Percentiles rank a stretch among this genome's conserved stretches.
Evolutionary conservation across 2,888 invertebrate species (phyloP).

Genomic region (Deilephila elpenor): DNA sequence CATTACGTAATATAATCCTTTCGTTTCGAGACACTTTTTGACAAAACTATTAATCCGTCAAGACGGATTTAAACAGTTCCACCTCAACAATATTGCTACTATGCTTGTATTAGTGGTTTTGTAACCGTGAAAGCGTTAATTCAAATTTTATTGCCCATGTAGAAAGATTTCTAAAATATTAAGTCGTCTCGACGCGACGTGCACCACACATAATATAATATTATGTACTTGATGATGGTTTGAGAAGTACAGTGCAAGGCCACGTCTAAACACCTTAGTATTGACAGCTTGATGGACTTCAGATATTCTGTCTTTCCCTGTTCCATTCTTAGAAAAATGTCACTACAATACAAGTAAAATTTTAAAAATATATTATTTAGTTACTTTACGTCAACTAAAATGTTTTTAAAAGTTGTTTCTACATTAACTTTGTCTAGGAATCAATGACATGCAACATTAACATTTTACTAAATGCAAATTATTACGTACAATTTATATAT

Average conservation of each 20-base stretch:
- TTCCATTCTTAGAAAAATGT: too few species aligned
- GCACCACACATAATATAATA: background rate
- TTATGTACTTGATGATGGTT: background rate
- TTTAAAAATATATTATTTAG: too few species aligned
- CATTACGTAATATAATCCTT: background rate
- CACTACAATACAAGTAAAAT: too few species aligned
- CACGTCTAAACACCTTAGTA: too few species aligned
- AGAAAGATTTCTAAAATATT: slow-evolving; percentile 3
- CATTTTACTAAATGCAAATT: background rate
- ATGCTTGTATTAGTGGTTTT: background rate
- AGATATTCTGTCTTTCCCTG: too few species aligned
- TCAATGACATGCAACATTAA: too few species aligned
- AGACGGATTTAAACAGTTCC: background rate
- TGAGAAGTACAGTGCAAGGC: background rate
- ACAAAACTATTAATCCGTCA: background rate
- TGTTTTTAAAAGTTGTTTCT: too few species aligned
- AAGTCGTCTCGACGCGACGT: background rate
- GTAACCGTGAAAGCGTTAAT: slow-evolving; percentile 2
- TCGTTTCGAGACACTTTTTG: background rate
- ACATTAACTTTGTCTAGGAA: too few species aligned
- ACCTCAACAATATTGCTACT: background rate
- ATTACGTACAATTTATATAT: background rate
- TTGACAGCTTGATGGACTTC: too few species aligned
- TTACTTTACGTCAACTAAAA: too few species aligned
- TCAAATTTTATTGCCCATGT: background rate